A percentile compares a stretch with the other conserved stretches of the same genome.
phyloP scores from a whole-genome alignment of 2,888 invertebrate genomes.

The Trichopoda pennipes region DNA sequence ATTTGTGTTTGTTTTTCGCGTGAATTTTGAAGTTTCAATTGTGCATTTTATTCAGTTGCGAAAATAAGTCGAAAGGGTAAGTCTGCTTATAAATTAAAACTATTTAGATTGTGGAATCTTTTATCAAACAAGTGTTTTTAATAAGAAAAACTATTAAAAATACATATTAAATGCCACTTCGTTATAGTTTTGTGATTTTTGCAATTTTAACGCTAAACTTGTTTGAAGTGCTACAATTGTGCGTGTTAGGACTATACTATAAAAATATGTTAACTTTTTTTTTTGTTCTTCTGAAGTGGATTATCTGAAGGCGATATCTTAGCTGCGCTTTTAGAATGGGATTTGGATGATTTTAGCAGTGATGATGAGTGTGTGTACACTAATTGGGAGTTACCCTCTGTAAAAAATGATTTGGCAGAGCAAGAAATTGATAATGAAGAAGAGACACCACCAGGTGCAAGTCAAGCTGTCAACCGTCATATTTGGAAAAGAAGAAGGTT shows the following conservation, averaged over 20 bases:
- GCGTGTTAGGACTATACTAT: conserved; percentile 52
- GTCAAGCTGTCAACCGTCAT: conserved; percentile 48
- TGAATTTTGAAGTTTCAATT: conserved; percentile 31
- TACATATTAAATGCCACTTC: conserved; percentile 34
- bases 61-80: no score
- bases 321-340: conserved; percentile 47
- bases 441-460: conserved; percentile 42
- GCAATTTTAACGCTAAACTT: conserved; percentile 29
- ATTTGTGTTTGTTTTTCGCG: conserved; percentile 11
- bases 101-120: conserved; percentile 25
- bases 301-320: conserved; percentile 51
- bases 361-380: conserved; percentile 51
- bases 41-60: no score
- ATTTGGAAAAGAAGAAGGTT: no score
- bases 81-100: no score
- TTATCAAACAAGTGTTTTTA: conserved; percentile 47
- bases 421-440: conserved; percentile 41
- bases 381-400: conserved; percentile 43
- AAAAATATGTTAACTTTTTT: conserved; percentile 49
- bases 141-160: conserved; percentile 40
- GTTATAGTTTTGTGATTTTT: conserved; percentile 36
- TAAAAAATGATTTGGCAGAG: conserved; percentile 20
- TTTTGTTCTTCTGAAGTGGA: conserved; percentile 44
- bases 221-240: conserved; percentile 51
- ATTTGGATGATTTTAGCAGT: conserved; percentile 57